Conservation (phyloP, 2,113 vertebrate genomes). For the Lipophrys pholis region DNA sequence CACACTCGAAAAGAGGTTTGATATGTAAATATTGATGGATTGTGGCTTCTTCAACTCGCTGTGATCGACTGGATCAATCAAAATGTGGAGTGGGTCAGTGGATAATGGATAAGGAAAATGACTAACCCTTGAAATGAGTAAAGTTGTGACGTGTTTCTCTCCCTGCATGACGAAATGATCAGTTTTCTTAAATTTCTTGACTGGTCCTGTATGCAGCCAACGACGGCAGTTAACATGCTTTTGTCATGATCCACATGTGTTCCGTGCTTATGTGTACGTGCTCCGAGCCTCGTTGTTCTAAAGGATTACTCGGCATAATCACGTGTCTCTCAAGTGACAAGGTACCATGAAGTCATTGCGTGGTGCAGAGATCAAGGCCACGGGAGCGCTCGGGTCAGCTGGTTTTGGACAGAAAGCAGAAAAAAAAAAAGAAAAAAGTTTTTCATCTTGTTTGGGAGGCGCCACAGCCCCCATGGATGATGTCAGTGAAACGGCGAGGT, state of each 20-base stretch:
- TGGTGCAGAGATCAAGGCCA: constrained; percentile 52
- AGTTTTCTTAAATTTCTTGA: too few species aligned
- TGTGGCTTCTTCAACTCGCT: neutral
- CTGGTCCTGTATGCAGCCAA: too few species aligned
- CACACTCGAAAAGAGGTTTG: neutral
- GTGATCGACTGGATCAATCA: neutral
- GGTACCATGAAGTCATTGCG: constrained; percentile 39
- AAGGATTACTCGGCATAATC: constrained; percentile 32
- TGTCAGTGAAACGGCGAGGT: constrained; percentile 26
- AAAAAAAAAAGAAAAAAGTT: neutral
- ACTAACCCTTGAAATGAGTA: too few species aligned
- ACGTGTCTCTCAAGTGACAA: constrained; percentile 59
- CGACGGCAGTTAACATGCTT: too few species aligned
- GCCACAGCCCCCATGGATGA: constrained; percentile 22
- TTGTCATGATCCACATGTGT: constrained; percentile 6
- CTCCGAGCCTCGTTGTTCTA: constrained; percentile 13
- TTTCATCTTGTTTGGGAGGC: constrained; percentile 24
- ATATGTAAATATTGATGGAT: constrained; percentile 1
- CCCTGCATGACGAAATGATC: too few species aligned
- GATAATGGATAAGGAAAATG: too few species aligned
- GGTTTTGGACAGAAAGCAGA: constrained; percentile 19
- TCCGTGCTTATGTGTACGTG: constrained; percentile 67
- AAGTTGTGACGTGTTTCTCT: too few species aligned
- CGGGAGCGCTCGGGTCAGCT: constrained; percentile 32
- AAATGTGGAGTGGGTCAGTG: neutral